Conservation (phyloP, 2,113 vertebrate species). For the Dendrocopos noguchii region DNA sequence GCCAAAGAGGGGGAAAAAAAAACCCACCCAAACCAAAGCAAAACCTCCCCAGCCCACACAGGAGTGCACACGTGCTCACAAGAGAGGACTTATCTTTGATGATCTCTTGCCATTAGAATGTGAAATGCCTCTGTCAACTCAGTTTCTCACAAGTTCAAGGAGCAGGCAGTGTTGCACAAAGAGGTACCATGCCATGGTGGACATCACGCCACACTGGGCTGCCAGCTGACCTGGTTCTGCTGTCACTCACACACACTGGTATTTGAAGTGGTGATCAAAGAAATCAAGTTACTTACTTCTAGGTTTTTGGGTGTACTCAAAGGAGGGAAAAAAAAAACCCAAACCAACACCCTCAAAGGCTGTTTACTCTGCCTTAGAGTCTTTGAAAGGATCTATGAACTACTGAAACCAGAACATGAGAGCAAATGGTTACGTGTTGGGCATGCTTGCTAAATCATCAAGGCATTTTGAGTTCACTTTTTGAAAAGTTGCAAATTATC, state of each 20-base stretch:
- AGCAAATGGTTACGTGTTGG: background rate
- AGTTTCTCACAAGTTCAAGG: slow-evolving; percentile 23
- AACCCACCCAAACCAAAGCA: background rate
- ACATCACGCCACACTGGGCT: background rate
- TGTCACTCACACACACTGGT: background rate
- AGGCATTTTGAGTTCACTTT: background rate
- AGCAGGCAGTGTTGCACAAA: background rate
- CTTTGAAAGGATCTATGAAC: background rate
- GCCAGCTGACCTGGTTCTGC: background rate
- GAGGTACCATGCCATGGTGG: background rate
- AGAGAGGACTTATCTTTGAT: background rate
- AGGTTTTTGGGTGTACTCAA: background rate
- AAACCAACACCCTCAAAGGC: background rate
- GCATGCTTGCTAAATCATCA: background rate
- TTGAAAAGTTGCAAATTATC: background rate
- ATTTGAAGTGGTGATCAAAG: background rate
- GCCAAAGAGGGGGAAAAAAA: accelerated
- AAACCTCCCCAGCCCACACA: background rate
- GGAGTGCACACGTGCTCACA: accelerated
- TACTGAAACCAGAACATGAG: background rate
- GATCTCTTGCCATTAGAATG: background rate
- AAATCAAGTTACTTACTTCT: background rate
- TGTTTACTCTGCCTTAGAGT: background rate
- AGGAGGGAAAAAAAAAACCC: background rate
- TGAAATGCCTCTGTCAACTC: slow-evolving; percentile 13